Evolutionary conservation across 2,797 vertebrate species (phyloP).

Genomic region (Rhinoraja longicauda): DNA sequence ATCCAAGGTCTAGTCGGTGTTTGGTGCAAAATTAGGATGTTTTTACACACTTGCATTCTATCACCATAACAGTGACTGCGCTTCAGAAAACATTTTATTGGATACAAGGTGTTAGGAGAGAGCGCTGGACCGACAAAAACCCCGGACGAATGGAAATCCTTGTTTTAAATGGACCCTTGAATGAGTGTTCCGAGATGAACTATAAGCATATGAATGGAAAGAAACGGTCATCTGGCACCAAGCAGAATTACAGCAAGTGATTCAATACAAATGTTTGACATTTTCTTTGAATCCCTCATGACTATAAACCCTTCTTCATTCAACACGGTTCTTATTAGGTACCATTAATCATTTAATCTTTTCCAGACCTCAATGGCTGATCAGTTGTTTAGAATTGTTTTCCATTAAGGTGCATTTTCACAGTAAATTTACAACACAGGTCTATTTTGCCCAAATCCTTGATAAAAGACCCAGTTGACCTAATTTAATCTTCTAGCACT

Average conservation of each 20-base stretch:
- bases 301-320: neutral
- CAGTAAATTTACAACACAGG: neutral
- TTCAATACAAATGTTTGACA: neutral
- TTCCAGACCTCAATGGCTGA: neutral
- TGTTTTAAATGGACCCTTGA: no score
- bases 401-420: neutral
- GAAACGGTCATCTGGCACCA: neutral
- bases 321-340: neutral
- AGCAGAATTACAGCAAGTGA: neutral
- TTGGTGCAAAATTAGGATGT: neutral
- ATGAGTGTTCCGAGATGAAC: neutral
- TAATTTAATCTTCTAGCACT: no score
- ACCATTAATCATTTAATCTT: neutral
- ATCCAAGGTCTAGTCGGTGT: neutral
- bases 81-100: no score
- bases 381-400: neutral
- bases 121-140: no score
- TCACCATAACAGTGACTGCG: no score
- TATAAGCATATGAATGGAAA: neutral
- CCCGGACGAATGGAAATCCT: no score
- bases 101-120: no score
- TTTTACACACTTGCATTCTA: neutral
- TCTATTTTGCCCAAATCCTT: no score
- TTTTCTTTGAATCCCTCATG: neutral
- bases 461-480: no score